Conservation (phyloP, 2,888 invertebrate genomes). For the Hypercompe scribonia region DNA sequence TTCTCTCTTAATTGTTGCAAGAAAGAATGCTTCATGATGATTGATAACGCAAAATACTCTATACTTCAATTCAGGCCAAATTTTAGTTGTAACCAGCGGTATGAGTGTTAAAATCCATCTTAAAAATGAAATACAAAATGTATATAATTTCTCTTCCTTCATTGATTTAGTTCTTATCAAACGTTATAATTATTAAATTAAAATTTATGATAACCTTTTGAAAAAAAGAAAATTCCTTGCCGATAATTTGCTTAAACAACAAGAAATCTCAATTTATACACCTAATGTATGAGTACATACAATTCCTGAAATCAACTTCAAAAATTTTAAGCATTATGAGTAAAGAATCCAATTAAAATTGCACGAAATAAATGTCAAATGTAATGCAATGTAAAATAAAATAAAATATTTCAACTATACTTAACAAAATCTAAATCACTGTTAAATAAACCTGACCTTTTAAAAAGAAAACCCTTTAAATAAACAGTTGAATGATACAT, state of each 20-base stretch:
- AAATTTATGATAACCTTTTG: no score
- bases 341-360: background rate
- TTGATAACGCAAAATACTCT: background rate
- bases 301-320: background rate
- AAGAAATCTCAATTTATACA: background rate
- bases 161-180: no score
- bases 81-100: background rate
- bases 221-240: no score
- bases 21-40: no score
- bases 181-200: no score
- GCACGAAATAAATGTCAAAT: background rate
- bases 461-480: constrained; percentile 18
- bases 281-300: background rate
- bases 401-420: background rate
- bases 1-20: no score
- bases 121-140: no score
- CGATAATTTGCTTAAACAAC: background rate
- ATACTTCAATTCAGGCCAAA: background rate
- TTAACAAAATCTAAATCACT: constrained; percentile 3
- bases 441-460: constrained; percentile 3
- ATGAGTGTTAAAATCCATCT: background rate
- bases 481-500: constrained; percentile 29
- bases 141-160: no score
- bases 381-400: no score
- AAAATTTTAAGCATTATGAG: background rate